A percentile compares a stretch with the other conserved stretches of the same genome.
phyloP scores from a whole-genome alignment of 2,113 vertebrate species.

The Otolemur garnettii region DNA sequence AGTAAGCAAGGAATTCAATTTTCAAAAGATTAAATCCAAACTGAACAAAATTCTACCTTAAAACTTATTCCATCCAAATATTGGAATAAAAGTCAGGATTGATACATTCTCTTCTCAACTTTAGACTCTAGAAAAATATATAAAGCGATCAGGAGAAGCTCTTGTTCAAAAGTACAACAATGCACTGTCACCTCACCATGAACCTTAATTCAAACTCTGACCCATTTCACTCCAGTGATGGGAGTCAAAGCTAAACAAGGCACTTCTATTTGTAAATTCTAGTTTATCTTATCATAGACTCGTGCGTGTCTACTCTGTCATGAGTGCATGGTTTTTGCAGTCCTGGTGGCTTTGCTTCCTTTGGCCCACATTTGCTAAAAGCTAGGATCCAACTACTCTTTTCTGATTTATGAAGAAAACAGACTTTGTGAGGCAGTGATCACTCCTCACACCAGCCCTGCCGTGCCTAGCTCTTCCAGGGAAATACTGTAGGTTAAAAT shows the following conservation, averaged over 20 bases:
- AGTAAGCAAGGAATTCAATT: constrained; percentile 81
- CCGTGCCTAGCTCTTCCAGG: neutral
- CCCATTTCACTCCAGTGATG: constrained; percentile 72
- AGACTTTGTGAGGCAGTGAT: constrained; percentile 19
- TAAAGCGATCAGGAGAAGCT: constrained; percentile 64
- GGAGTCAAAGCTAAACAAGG: constrained; percentile 58
- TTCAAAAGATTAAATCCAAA: constrained; percentile 75
- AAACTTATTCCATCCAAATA: constrained; percentile 81
- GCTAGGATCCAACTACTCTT: constrained; percentile 64
- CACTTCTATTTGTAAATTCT: constrained; percentile 66
- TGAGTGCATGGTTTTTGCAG: constrained; percentile 3
- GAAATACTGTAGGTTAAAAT: neutral
- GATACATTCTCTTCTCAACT: constrained; percentile 63
- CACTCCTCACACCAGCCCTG: neutral
- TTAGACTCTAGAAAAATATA: constrained; percentile 65
- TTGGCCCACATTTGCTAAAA: constrained; percentile 79
- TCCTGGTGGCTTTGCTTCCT: constrained; percentile 67
- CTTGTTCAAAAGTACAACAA: constrained; percentile 58
- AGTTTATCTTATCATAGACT: constrained; percentile 60
- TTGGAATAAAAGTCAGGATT: constrained; percentile 76
- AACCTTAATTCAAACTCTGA: constrained; percentile 71
- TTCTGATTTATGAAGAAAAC: constrained; percentile 15
- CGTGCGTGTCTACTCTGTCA: constrained; percentile 63
- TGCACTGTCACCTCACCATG: neutral
- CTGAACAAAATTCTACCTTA: constrained; percentile 62